phyloP scores from a whole-genome alignment of 2,888 invertebrate species.

The Eilema caniola region DNA sequence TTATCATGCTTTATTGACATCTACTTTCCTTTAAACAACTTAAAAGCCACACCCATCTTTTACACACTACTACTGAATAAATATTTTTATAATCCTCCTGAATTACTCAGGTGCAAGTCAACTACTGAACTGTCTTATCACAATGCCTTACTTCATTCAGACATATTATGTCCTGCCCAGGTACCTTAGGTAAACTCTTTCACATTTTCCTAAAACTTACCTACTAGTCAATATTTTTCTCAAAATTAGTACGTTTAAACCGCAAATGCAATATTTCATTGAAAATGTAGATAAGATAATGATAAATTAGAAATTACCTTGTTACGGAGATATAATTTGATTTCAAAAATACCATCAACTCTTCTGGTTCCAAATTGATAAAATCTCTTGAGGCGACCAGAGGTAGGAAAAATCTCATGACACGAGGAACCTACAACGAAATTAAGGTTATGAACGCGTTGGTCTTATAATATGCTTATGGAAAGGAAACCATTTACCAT shows the following conservation, averaged over 20 bases:
- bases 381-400: slow-evolving; percentile 92
- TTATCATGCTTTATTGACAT: background rate
- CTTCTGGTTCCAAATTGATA: slow-evolving; percentile 88
- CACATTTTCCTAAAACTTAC: too few species aligned
- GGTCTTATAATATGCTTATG: background rate
- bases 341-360: slow-evolving; percentile 89
- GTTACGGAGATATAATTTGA: slow-evolving; percentile 92
- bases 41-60: too few species aligned
- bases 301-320: slow-evolving; percentile 80
- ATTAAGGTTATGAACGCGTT: background rate
- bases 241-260: too few species aligned
- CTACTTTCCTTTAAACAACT: background rate
- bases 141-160: background rate
- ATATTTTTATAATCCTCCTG: background rate
- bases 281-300: background rate
- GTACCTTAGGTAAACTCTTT: too few species aligned
- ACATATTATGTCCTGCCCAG: too few species aligned
- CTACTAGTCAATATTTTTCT: too few species aligned
- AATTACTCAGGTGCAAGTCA: background rate
- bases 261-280: too few species aligned
- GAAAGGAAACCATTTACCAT: slow-evolving; percentile 82
- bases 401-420: slow-evolving; percentile 92
- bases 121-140: background rate
- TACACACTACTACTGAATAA: too few species aligned
- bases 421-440: slow-evolving; percentile 86